Conservation (phyloP, 1,140 invertebrate species). For the Cherax quadricarinatus region DNA sequence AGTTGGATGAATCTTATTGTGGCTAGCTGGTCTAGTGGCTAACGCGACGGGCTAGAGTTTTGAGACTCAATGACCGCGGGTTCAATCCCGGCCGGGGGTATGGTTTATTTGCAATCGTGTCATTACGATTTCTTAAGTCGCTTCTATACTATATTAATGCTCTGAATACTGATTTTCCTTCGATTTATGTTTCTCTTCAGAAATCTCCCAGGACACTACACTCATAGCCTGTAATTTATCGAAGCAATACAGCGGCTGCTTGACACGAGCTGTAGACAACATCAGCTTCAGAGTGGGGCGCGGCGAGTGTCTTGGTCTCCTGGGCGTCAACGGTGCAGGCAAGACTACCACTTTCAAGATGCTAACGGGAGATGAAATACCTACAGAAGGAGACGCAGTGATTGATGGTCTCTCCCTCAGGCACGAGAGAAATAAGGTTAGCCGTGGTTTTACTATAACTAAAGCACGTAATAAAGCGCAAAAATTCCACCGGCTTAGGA, state of each 20-base stretch:
- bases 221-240: constrained; percentile 60
- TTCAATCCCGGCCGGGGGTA: too few relatives aligned
- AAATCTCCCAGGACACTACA: constrained; percentile 22
- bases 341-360: constrained; percentile 92
- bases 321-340: constrained; percentile 91
- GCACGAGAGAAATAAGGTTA: constrained; percentile 46
- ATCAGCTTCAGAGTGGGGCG: constrained; percentile 84
- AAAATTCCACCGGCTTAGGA: too few relatives aligned
- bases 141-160: not conserved
- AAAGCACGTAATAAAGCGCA: too few relatives aligned
- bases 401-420: constrained; percentile 72
- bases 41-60: too few relatives aligned
- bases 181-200: not conserved
- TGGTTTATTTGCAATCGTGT: too few relatives aligned
- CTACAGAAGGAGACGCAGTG: constrained; percentile 69
- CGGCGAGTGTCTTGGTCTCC: constrained; percentile 90
- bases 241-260: constrained; percentile 71
- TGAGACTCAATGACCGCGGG: too few relatives aligned
- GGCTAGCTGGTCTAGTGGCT: too few relatives aligned
- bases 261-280: constrained; percentile 81
- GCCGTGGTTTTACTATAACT: too few relatives aligned
- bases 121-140: too few relatives aligned
- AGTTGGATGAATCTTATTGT: too few relatives aligned
- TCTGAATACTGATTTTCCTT: not conserved
- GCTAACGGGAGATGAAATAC: constrained; percentile 73